Percentiles rank a stretch among this genome's conserved stretches.
Evolutionary conservation across 1,140 invertebrate genomes (phyloP).

Genomic region (Drosophila neocordata): DNA sequence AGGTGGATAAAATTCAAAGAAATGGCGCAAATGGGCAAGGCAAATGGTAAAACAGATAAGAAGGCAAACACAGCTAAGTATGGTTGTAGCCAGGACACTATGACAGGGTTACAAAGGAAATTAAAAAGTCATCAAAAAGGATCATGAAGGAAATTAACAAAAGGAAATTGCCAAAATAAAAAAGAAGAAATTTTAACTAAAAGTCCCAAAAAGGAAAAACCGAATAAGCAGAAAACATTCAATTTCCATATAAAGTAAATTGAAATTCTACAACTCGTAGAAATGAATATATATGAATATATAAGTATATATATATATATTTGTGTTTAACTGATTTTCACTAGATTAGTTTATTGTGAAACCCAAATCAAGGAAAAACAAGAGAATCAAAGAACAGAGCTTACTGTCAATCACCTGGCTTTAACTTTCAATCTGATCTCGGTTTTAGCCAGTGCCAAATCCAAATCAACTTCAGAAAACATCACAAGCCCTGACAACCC

Average conservation of each 20-base stretch:
- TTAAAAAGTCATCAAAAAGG: slow-evolving; percentile 49
- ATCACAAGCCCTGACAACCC: not conserved
- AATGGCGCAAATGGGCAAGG: not conserved
- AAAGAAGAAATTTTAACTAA: slow-evolving; percentile 29
- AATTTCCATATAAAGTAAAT: not conserved
- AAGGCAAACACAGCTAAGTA: slow-evolving; percentile 1
- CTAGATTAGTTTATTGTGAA: not conserved
- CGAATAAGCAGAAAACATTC: not conserved
- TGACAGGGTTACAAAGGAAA: slow-evolving; percentile 65
- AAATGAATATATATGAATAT: not conserved
- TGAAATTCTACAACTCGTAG: not conserved
- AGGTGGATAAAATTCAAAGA: slow-evolving; percentile 26
- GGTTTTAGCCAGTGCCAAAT: not conserved
- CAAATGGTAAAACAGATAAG: not conserved
- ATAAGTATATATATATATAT: not conserved
- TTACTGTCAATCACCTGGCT: not conserved
- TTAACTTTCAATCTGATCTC: not conserved
- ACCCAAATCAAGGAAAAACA: no score
- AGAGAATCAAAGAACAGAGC: not conserved
- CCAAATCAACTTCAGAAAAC: slow-evolving; percentile 1
- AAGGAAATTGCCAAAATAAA: slow-evolving; percentile 31
- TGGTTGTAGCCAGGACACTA: slow-evolving; percentile 13
- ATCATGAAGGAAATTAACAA: slow-evolving; percentile 22
- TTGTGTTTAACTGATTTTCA: not conserved
- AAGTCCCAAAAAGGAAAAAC: not conserved